phyloP scores from a whole-genome alignment of 2,797 vertebrate species.

The Microcaecilia unicolor region DNA sequence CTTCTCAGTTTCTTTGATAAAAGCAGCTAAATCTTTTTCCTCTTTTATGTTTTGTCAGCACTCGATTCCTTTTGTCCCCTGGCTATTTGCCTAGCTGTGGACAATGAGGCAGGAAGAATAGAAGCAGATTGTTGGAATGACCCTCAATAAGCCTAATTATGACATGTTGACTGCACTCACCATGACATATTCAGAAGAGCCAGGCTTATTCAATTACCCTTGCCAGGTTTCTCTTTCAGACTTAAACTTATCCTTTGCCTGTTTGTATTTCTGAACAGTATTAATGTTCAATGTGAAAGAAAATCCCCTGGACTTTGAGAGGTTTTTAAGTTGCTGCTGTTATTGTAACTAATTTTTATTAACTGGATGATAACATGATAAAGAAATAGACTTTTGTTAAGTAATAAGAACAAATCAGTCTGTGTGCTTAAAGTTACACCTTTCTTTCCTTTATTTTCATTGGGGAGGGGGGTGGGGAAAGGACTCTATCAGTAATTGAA shows the following conservation, averaged over 20 bases:
- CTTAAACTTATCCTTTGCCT: conserved; percentile 99
- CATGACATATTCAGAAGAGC: conserved; percentile 95
- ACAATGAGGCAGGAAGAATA: conserved; percentile 98
- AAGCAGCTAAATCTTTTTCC: conserved; percentile 97
- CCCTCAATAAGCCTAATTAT: conserved; percentile 99
- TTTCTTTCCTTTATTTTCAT: conserved; percentile 42
- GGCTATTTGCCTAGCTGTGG: conserved; percentile 95
- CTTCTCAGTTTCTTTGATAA: conserved; percentile 96
- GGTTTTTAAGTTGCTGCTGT: conserved; percentile 74
- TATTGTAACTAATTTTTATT: conserved; percentile 97
- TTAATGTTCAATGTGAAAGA: conserved; percentile 89
- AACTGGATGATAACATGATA: conserved; percentile 88
- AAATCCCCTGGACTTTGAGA: conserved; percentile 83
- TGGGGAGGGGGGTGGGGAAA: too few species aligned
- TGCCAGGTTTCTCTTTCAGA: conserved; percentile 96
- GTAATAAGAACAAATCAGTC: conserved; percentile 73
- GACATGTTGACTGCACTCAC: conserved; percentile 98
- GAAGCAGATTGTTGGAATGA: conserved; percentile 99
- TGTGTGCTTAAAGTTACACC: conserved; percentile 60
- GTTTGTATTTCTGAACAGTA: conserved; percentile 99
- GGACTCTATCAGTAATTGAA: conserved; percentile 24
- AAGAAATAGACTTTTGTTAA: conserved; percentile 75
- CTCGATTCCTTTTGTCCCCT: conserved; percentile 99
- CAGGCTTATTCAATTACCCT: conserved; percentile 97
- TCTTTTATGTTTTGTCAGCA: conserved; percentile 99